Evolutionary conservation across 2,113 vertebrate genomes (phyloP), one percentile per base, ranked within the genome.

Genomic region (Dromaius novaehollandiae): DNA sequence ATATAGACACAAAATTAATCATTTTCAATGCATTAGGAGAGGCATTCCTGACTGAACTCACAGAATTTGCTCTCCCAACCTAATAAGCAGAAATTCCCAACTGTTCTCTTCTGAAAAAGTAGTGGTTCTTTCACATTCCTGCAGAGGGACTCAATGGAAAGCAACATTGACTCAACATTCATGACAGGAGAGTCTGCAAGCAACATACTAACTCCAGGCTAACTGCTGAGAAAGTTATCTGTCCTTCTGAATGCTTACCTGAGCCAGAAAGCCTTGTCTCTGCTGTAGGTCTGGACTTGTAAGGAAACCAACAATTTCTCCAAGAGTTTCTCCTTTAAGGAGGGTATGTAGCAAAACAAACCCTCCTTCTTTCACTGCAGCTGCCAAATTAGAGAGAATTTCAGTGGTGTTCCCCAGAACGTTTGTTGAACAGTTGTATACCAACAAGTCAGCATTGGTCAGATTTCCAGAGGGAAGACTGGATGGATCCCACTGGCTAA

Each of bases 321-420:
- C 99, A 24, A 99, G 94, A 15, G 97, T 97, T 66, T 99, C 97
- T 53, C 98, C 99, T 74, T 97, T 98, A 28, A 99, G 98, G 86
- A 99, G 97, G 0, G 98, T 98, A 96, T 99, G 99, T 13, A 99
- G 44, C 66, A 99, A 97, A 80, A 99, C 65, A 96, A 99, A 99
- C 2, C 99, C 99, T 1, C 98, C 98, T 55, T 98, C 98, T 94
- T 98, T 99, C 50, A 98, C 95, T 32, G 98, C 97, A 15, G 99
- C 98, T 13, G 91, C 93, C 97, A 99, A 98, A 94, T 99, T 99
- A 69, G 87, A n/a, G 51, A 99, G 46, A 9, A 98, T 95, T 13
- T 89, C 63, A n/a, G 71, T 9, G 0, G 98, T 95, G 46, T 98
- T 97, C 4, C n/a, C 88, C 8, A 95, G 93, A 21, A 95, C 64